phyloP scores from a whole-genome alignment of 2,888 invertebrate species.

The Thereva unica region DNA sequence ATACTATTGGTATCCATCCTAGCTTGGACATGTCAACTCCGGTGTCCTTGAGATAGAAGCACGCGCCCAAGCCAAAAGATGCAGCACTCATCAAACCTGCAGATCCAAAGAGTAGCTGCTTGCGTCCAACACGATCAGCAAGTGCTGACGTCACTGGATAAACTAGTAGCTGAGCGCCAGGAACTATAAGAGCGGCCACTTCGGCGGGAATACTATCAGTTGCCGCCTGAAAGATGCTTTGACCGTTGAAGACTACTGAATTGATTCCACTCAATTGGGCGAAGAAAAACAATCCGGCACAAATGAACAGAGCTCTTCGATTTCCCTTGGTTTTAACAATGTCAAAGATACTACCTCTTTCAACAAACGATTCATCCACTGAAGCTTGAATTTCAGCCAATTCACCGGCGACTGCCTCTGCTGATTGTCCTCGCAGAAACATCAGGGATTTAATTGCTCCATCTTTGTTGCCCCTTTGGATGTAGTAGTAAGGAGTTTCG shows the following conservation, averaged over 20 bases:
- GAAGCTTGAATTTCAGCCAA: background rate
- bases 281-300: background rate
- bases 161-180: too few relatives aligned
- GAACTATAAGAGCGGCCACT: too few relatives aligned
- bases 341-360: background rate
- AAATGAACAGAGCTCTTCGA: background rate
- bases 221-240: background rate
- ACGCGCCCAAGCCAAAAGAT: background rate
- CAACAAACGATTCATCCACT: background rate
- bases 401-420: background rate
- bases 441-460: slow-evolving; percentile 62
- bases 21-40: background rate
- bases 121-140: background rate
- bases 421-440: background rate
- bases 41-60: background rate
- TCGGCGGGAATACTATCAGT: background rate
- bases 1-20: background rate
- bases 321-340: background rate
- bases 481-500: slow-evolving; percentile 71
- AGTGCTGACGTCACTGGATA: background rate
- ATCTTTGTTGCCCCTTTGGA: slow-evolving; percentile 61
- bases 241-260: background rate
- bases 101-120: background rate
- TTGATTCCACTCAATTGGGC: background rate
- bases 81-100: background rate